Evolutionary conservation across 2,797 vertebrate genomes (phyloP).

Genomic region (Acropternis orthonyx): DNA sequence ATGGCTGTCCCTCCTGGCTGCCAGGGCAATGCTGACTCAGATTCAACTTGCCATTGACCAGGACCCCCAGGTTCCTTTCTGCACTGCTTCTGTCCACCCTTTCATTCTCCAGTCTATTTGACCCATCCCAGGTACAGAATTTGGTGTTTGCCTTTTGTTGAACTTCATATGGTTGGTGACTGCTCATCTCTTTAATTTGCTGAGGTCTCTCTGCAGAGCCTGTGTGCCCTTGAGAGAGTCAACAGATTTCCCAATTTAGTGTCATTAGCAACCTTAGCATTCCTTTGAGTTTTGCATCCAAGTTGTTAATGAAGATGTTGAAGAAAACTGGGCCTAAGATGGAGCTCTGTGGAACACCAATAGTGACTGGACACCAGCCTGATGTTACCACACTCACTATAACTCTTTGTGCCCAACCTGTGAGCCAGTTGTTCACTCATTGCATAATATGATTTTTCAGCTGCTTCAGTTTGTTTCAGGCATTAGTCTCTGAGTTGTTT

Average conservation of each 20-base stretch:
- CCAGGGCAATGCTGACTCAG: neutral
- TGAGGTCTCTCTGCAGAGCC: neutral
- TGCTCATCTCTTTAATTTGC: neutral
- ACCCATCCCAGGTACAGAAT: neutral
- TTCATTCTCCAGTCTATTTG: no score
- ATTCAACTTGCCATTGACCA: neutral
- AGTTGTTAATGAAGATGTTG: neutral
- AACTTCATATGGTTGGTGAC: neutral
- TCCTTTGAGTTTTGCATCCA: neutral
- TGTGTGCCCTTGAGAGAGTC: neutral
- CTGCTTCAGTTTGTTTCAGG: neutral
- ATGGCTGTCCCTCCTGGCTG: fast-evolving
- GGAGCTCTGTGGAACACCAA: neutral
- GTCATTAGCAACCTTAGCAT: neutral
- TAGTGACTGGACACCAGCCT: neutral
- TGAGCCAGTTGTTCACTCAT: neutral
- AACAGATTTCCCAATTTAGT: neutral
- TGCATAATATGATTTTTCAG: fast-evolving
- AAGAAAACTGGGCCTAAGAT: neutral
- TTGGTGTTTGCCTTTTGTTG: neutral
- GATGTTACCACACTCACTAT: no score
- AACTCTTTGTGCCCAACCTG: neutral
- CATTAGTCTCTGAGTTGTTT: neutral
- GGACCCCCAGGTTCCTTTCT: no score
- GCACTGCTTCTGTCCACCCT: neutral